Conservation (phyloP, 2,797 vertebrate genomes). For the Poeciliopsis gracilis region DNA sequence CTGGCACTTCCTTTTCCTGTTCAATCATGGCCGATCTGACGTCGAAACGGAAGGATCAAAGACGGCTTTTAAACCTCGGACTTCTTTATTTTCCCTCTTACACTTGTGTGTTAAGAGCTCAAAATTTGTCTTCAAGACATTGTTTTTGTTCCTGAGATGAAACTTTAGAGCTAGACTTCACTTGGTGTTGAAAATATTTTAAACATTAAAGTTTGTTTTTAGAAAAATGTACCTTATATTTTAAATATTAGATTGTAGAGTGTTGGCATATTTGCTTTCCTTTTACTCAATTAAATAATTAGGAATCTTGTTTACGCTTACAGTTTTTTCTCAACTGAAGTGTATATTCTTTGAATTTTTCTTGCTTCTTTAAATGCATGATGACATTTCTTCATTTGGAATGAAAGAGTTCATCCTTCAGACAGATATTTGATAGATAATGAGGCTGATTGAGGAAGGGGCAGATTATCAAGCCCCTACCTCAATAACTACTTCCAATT, state of each 20-base stretch:
- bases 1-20: not conserved
- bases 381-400: not conserved
- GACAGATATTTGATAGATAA: not conserved
- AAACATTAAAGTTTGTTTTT: not conserved
- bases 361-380: not conserved
- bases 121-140: not conserved
- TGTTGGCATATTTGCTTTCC: not conserved
- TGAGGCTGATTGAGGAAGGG: not conserved
- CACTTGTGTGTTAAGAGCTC: not conserved
- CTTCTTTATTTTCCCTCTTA: not conserved
- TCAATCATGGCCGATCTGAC: not conserved
- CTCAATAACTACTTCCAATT: not conserved
- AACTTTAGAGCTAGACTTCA: not conserved
- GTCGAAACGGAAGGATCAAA: not conserved
- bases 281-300: not conserved
- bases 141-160: not conserved
- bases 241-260: not conserved
- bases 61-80: not conserved
- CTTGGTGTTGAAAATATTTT: not conserved
- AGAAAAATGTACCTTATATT: not conserved
- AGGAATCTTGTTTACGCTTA: not conserved
- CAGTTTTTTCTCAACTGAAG: not conserved
- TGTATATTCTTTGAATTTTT: not conserved
- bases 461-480: not conserved
- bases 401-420: not conserved